A percentile compares a stretch with the other conserved stretches of the same genome.
These are phyloP conservation scores for Drosophila meridionalis DNA, from an alignment of 2,888 invertebrate genomes.

Conservation along the genomic window DNA sequence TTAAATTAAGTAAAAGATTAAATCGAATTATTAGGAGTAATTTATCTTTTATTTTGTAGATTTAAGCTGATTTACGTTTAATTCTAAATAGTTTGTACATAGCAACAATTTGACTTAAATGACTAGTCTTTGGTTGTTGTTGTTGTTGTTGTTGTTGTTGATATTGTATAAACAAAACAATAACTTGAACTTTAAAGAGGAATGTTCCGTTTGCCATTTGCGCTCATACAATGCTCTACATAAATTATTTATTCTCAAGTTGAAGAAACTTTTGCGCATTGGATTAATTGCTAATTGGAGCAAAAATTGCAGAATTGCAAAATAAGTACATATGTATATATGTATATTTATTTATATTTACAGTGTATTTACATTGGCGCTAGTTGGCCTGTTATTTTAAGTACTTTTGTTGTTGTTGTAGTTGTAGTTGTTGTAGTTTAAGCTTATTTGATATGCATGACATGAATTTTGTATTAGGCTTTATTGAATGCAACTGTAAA, in stretches of 20 bases:
- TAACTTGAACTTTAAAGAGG: conserved; percentile 74
- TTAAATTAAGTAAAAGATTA: conserved; percentile 40
- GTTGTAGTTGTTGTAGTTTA: conserved; percentile 34
- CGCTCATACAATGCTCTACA: conserved; percentile 23
- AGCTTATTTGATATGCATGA: conserved; percentile 73
- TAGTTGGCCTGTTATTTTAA: conserved; percentile 42
- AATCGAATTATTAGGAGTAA: conserved; percentile 57
- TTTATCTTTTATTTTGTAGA: conserved; percentile 6
- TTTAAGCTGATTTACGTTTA: not conserved
- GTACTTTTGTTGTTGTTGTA: conserved; percentile 32
- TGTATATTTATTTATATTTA: conserved; percentile 51
- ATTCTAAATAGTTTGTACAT: conserved; percentile 70
- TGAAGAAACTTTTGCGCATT: conserved; percentile 34
- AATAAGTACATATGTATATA: conserved; percentile 32
- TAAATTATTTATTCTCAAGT: conserved; percentile 29
- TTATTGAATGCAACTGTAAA: conserved; percentile 42
- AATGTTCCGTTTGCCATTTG: conserved; percentile 55
- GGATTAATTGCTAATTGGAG: conserved; percentile 71
- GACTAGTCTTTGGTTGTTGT: conserved; percentile 83
- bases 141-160: conserved; percentile 33
- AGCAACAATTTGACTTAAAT: conserved; percentile 75
- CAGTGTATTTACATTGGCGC: conserved; percentile 62
- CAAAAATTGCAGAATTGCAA: conserved; percentile 46
- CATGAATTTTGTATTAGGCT: conserved; percentile 59
- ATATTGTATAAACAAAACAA: conserved; percentile 47